These are phyloP conservation scores for Dryobates pubescens DNA, from an alignment of 2,797 vertebrate species.

Conservation along the genomic window DNA sequence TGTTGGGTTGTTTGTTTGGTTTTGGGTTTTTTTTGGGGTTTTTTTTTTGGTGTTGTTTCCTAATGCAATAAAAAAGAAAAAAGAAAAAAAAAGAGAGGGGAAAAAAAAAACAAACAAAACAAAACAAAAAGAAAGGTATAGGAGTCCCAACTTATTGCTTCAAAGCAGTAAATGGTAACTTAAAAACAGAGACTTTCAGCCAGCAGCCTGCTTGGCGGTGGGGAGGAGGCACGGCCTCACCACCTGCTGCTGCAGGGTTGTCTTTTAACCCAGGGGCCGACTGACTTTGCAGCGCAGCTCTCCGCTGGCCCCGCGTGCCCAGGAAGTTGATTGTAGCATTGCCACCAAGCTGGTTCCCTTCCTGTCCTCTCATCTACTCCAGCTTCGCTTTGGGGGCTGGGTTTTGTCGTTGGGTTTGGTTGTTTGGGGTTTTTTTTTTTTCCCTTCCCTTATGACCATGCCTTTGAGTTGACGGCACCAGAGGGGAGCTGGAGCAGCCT, in stretches of 20 bases:
- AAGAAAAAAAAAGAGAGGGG: slow-evolving; percentile 75
- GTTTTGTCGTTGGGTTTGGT: background rate
- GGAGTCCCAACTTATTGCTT: slow-evolving; percentile 81
- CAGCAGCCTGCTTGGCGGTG: background rate
- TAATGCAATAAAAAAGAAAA: slow-evolving; percentile 88
- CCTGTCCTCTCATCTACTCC: background rate
- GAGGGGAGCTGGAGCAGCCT: slow-evolving; percentile 43
- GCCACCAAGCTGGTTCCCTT: slow-evolving; percentile 31
- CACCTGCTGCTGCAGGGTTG: background rate
- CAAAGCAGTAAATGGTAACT: slow-evolving; percentile 45
- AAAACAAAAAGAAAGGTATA: slow-evolving; percentile 47
- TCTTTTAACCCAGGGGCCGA: slow-evolving; percentile 18
- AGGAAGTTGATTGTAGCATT: slow-evolving; percentile 49
- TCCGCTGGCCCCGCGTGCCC: background rate
- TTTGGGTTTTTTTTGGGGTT: too few relatives aligned
- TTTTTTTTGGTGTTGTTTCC: slow-evolving; percentile 74
- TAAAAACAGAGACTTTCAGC: slow-evolving; percentile 28
- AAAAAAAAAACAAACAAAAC: slow-evolving; percentile 62
- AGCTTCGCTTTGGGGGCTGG: background rate
- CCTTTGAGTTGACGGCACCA: slow-evolving; percentile 20
- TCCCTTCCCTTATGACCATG: slow-evolving; percentile 60
- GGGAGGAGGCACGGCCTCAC: slow-evolving; percentile 5
- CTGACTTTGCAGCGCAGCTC: background rate
- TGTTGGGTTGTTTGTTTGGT: slow-evolving; percentile 49
- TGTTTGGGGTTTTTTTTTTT: too few relatives aligned